These are phyloP conservation scores for Sparidentex hasta DNA, from an alignment of 2,797 vertebrate species.

Conservation along the genomic window DNA sequence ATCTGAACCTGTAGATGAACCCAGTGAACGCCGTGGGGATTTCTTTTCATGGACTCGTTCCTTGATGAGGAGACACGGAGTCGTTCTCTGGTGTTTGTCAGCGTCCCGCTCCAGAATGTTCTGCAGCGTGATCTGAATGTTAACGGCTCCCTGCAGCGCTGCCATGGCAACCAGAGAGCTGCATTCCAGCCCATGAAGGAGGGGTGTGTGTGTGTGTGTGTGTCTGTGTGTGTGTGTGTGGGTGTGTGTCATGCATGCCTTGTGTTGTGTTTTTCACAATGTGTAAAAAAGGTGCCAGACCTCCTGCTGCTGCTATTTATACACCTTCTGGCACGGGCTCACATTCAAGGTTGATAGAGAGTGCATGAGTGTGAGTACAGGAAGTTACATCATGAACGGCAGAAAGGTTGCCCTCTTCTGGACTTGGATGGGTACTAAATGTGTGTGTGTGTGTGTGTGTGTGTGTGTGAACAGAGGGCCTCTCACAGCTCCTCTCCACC, in stretches of 20 bases:
- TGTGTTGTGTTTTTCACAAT: conserved; percentile 3
- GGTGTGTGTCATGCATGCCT: conserved; percentile 1
- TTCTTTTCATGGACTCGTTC: too few species aligned
- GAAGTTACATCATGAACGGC: conserved; percentile 72
- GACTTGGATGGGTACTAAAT: conserved; percentile 59
- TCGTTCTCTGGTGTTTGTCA: too few species aligned
- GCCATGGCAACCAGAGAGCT: conserved; percentile 72
- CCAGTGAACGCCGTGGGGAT: too few species aligned
- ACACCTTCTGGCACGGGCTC: conserved; percentile 39
- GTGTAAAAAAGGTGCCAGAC: conserved; percentile 6
- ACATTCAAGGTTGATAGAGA: conserved; percentile 67
- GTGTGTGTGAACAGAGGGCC: conserved; percentile 35
- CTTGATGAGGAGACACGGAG: too few species aligned
- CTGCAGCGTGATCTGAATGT: conserved; percentile 63
- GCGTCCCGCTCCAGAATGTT: conserved; percentile 61
- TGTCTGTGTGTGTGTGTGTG: neutral
- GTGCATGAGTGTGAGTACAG: conserved; percentile 59
- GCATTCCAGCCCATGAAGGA: conserved; percentile 28
- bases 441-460: conserved; percentile 42
- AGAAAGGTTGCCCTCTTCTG: conserved; percentile 73
- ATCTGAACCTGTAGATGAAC: too few species aligned
- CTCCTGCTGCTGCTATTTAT: conserved; percentile 48
- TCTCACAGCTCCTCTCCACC: conserved; percentile 53
- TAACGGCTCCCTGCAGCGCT: conserved; percentile 69
- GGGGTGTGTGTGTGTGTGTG: neutral